Percentiles rank a stretch among this genome's conserved stretches.
phyloP scores from a whole-genome alignment of 2,113 vertebrate species.

The Brachyhypopomus gauderio region DNA sequence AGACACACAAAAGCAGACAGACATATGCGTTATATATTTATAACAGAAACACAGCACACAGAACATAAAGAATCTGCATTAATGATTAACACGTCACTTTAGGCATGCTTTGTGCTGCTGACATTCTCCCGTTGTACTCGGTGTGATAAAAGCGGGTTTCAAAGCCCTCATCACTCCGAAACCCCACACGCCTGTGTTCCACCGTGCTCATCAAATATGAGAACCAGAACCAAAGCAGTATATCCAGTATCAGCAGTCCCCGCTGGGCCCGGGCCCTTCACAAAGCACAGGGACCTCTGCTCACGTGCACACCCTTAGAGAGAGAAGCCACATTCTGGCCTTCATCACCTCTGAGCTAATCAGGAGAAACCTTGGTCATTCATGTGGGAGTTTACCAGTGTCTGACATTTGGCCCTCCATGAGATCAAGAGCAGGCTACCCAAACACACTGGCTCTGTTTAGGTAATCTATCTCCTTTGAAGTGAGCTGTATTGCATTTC shows the following conservation, averaged over 20 bases:
- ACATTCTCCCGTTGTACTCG: no score
- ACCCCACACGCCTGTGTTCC: not conserved
- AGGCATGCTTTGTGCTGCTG: no score
- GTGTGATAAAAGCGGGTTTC: not conserved
- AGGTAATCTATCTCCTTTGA: constrained; percentile 58
- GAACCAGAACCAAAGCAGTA: constrained; percentile 4
- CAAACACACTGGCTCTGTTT: constrained; percentile 52
- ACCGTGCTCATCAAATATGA: constrained; percentile 40
- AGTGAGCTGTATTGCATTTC: constrained; percentile 59
- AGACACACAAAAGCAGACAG: no score
- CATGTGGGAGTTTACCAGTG: constrained; percentile 34
- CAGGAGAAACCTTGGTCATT: constrained; percentile 40
- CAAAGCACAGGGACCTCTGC: constrained; percentile 6
- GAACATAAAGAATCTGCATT: no score
- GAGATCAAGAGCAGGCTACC: constrained; percentile 47
- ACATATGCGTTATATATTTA: no score
- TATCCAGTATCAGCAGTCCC: constrained; percentile 40
- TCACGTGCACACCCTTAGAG: constrained; percentile 3
- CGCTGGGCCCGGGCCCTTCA: not conserved
- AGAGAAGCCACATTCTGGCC: constrained; percentile 11
- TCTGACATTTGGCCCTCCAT: constrained; percentile 39
- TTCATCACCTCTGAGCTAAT: constrained; percentile 13
- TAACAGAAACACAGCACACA: no score
- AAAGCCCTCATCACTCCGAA: not conserved
- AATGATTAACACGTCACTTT: no score